Percentiles rank a stretch among this genome's conserved stretches.
Conservation (phyloP, 1,140 invertebrate species). For the Zaprionus inermis region DNA sequence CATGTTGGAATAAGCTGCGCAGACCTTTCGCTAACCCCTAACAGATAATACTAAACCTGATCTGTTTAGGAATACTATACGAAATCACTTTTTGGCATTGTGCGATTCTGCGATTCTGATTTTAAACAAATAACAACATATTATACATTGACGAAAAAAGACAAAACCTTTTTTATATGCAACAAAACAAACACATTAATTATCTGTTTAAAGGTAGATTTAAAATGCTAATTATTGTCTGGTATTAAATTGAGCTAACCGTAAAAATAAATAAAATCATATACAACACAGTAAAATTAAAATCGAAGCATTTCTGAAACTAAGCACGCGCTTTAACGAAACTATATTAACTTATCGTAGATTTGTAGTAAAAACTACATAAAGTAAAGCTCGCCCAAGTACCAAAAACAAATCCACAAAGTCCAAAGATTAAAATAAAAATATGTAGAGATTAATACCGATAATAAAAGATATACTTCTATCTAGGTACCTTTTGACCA, state of each 20-base stretch:
- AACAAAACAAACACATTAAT: constrained; percentile 23
- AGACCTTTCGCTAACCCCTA: constrained; percentile 28
- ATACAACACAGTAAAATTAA: constrained; percentile 30
- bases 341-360: constrained; percentile 38
- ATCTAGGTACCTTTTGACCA: too few species aligned
- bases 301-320: constrained; percentile 12
- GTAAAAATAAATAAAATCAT: constrained; percentile 30
- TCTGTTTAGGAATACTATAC: constrained; percentile 71
- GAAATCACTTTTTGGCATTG: constrained; percentile 79
- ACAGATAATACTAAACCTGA: constrained; percentile 61
- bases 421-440: constrained; percentile 89
- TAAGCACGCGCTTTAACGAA: constrained; percentile 41
- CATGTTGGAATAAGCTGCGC: constrained; percentile 56
- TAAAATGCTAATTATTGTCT: constrained; percentile 75
- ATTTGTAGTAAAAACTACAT: constrained; percentile 47
- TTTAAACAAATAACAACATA: constrained; percentile 12
- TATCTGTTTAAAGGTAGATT: constrained; percentile 17
- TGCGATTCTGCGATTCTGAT: constrained; percentile 57
- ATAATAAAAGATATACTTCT: too few species aligned
- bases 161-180: constrained; percentile 7
- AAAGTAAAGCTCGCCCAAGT: constrained; percentile 89
- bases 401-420: constrained; percentile 91
- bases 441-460: too few species aligned
- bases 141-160: constrained; percentile 22
- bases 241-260: constrained; percentile 43